These are phyloP conservation scores for Pipa parva DNA, from an alignment of 2,113 vertebrate genomes.

Conservation along the genomic window DNA sequence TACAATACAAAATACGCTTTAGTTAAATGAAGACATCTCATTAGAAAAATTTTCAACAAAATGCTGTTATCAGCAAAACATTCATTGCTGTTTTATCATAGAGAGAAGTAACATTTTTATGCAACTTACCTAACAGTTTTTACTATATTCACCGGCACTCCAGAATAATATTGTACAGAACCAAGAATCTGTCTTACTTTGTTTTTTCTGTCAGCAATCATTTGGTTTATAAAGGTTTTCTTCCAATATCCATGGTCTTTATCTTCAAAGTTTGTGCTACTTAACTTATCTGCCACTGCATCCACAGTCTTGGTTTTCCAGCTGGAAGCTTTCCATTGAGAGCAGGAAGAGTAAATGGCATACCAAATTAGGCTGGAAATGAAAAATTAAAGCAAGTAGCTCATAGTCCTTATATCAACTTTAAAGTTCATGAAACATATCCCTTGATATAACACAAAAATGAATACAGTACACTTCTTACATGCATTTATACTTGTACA, in stretches of 20 bases:
- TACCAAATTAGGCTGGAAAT: conserved; percentile 72
- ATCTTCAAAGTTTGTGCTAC: conserved; percentile 45
- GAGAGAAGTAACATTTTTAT: too few relatives aligned
- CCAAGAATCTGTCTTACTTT: conserved; percentile 59
- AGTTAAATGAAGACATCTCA: too few relatives aligned
- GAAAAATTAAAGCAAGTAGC: too few relatives aligned
- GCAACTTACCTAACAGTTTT: conserved; percentile 60
- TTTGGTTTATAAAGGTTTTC: conserved; percentile 65
- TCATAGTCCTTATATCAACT: too few relatives aligned
- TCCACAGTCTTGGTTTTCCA: conserved; percentile 46
- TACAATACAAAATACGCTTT: too few relatives aligned
- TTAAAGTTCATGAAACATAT: too few relatives aligned
- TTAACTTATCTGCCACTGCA: conserved; percentile 44
- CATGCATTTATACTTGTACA: too few relatives aligned
- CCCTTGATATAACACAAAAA: too few relatives aligned
- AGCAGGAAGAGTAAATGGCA: conserved; percentile 59
- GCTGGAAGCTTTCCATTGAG: conserved; percentile 49
- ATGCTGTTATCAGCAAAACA: too few relatives aligned
- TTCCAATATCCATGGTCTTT: conserved; percentile 74
- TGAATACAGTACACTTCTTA: too few relatives aligned
- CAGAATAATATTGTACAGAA: conserved; percentile 64
- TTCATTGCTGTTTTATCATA: too few relatives aligned
- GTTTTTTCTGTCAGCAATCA: conserved; percentile 51
- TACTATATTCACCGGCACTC: conserved; percentile 68
- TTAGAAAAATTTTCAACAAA: too few relatives aligned